These are phyloP conservation scores for Paraescarpia echinospica DNA, from an alignment of 1,140 invertebrate species.

Conservation along the genomic window DNA sequence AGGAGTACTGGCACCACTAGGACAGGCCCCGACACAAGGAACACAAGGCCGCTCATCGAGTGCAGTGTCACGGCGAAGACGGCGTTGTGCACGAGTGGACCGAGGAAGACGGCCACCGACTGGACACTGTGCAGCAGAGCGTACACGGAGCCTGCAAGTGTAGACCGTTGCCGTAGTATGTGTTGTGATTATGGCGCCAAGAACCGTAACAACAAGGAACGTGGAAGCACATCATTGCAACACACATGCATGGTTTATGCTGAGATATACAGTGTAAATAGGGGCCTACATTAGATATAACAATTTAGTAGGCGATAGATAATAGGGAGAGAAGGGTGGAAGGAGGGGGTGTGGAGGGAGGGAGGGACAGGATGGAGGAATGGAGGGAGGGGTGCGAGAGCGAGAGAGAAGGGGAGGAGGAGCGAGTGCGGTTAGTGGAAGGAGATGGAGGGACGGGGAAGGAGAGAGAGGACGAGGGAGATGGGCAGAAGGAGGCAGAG, in stretches of 20 bases:
- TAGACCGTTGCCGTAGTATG: not conserved
- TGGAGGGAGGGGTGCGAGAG: no score
- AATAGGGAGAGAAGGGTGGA: no score
- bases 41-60: conserved; percentile 28
- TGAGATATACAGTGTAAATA: not conserved
- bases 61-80: conserved; percentile 22
- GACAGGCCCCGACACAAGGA: conserved; percentile 26
- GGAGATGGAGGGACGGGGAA: no score
- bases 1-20: conserved; percentile 25
- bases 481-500: no score
- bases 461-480: no score
- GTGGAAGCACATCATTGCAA: not conserved
- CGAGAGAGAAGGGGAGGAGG: no score
- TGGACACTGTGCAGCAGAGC: conserved; percentile 32
- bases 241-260: no score
- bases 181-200: not conserved
- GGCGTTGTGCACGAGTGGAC: conserved; percentile 26
- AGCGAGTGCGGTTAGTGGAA: no score
- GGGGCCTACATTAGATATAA: no score
- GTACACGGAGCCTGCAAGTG: conserved; percentile 31
- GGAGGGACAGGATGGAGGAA: no score
- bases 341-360: no score
- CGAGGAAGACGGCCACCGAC: conserved; percentile 26
- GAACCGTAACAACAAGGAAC: not conserved
- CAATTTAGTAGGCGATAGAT: no score